Conservation (phyloP, 2,888 invertebrate genomes). For the Drosophila ezoana region DNA sequence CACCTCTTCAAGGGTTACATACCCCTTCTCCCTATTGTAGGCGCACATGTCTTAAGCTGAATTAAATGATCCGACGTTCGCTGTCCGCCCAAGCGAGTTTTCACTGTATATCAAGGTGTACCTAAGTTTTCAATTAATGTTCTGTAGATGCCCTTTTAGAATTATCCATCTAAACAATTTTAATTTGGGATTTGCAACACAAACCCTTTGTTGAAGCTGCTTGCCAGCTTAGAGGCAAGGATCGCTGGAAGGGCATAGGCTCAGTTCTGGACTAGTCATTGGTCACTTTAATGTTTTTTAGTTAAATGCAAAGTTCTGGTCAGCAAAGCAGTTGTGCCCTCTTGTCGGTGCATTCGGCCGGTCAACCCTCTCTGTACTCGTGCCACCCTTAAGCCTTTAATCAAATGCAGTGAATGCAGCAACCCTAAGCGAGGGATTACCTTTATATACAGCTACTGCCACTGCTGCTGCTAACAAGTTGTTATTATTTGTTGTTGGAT, state of each 20-base stretch:
- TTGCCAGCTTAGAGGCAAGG: too few relatives aligned
- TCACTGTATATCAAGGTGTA: too few relatives aligned
- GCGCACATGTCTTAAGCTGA: too few relatives aligned
- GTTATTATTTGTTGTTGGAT: slow-evolving; percentile 65
- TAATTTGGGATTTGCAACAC: too few relatives aligned
- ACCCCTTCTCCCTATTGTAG: too few relatives aligned
- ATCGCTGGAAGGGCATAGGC: too few relatives aligned
- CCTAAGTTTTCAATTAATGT: too few relatives aligned
- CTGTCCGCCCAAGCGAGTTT: too few relatives aligned
- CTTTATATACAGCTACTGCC: slow-evolving; percentile 4
- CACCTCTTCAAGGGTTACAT: too few relatives aligned
- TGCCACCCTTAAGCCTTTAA: slow-evolving; percentile 69
- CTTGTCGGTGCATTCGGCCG: slow-evolving; percentile 32
- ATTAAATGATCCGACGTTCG: too few relatives aligned
- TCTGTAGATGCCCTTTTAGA: too few relatives aligned
- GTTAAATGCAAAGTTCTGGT: slow-evolving; percentile 37
- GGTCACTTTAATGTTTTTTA: slow-evolving; percentile 23
- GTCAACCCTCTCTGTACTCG: slow-evolving; percentile 43
- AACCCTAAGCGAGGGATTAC: slow-evolving; percentile 49
- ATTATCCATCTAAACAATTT: too few relatives aligned
- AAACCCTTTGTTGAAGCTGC: not conserved
- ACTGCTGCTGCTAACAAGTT: slow-evolving; percentile 56
- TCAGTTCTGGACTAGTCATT: slow-evolving; percentile 7
- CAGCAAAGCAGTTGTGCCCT: slow-evolving; percentile 10
- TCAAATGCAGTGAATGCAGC: slow-evolving; percentile 62